Percentiles rank a stretch among this genome's conserved stretches.
Evolutionary conservation across 2,888 invertebrate species (phyloP).

Genomic region (Polia nebulosa): DNA sequence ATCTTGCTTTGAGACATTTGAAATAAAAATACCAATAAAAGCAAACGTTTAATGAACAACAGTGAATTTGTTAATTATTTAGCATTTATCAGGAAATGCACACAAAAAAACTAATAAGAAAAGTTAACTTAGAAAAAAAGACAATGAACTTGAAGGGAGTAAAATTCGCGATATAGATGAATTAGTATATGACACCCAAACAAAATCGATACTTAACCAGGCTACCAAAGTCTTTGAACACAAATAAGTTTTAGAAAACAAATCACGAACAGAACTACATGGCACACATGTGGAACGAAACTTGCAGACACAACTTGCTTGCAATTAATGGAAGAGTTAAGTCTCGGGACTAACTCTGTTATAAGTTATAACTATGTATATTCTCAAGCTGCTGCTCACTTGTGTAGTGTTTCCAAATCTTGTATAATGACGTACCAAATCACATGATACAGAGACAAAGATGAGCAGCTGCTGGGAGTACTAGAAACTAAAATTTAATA

Average conservation of each 20-base stretch:
- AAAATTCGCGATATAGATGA: not conserved
- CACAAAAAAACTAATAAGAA: not conserved
- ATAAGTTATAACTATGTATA: constrained; percentile 50
- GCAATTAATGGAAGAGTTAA: constrained; percentile 75
- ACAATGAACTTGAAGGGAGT: not conserved
- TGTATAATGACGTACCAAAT: constrained; percentile 10
- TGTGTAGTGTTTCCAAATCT: constrained; percentile 11
- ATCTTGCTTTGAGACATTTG: too few relatives aligned
- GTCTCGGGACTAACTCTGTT: constrained; percentile 63
- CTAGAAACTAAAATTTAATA: not conserved
- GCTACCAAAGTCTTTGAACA: constrained; percentile 12
- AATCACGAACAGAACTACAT: constrained; percentile 47
- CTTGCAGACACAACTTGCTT: constrained; percentile 72
- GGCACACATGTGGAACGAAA: constrained; percentile 61
- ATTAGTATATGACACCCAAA: not conserved
- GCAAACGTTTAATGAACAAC: too few relatives aligned
- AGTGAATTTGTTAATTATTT: not conserved
- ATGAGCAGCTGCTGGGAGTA: not conserved
- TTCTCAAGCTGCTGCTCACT: constrained; percentile 41
- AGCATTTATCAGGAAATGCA: not conserved
- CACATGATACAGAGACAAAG: not conserved
- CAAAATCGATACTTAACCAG: constrained; percentile 5
- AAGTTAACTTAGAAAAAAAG: not conserved
- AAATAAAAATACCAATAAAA: too few relatives aligned
- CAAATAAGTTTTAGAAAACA: constrained; percentile 33